These are phyloP conservation scores for Paelopatides confundens DNA, from an alignment of 53 echinoderm and acorn worm species.

Conservation along the genomic window DNA sequence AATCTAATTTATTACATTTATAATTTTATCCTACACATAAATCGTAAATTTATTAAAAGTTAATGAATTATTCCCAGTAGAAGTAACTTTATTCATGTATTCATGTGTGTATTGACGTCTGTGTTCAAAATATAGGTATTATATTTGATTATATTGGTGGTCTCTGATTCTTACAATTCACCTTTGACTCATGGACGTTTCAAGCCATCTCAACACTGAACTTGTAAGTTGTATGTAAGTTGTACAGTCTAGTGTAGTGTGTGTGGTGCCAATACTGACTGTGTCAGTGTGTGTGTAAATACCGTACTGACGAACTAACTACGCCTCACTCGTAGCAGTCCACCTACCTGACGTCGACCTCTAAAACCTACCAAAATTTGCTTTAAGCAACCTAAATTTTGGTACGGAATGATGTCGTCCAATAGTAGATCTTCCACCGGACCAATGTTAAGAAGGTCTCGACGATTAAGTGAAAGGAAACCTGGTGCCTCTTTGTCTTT, in stretches of 20 bases:
- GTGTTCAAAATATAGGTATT: too few relatives aligned
- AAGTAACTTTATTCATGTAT: too few relatives aligned
- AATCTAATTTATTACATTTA: too few relatives aligned
- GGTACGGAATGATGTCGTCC: constrained; percentile 74
- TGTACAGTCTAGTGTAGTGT: neutral
- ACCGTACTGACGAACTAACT: constrained; percentile 17
- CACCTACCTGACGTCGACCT: constrained; percentile 4
- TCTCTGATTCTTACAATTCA: too few relatives aligned
- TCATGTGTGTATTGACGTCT: too few relatives aligned
- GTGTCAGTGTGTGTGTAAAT: neutral
- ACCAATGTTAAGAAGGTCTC: constrained; percentile 90
- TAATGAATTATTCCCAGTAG: too few relatives aligned
- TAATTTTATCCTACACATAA: too few relatives aligned
- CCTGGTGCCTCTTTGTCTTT: constrained; percentile 95
- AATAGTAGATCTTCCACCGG: constrained; percentile 83
- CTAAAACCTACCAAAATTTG: constrained; percentile 48
- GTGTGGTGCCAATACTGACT: neutral
- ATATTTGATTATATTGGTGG: too few relatives aligned
- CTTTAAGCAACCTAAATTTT: constrained; percentile 15
- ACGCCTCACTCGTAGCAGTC: constrained; percentile 26
- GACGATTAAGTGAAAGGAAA: constrained; percentile 93
- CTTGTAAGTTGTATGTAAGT: neutral
- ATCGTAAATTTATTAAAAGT: too few relatives aligned
- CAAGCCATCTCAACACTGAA: neutral
- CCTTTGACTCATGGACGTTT: neutral